These are phyloP conservation scores for Knipowitschia caucasica DNA, from an alignment of 2,797 vertebrate genomes.

Conservation along the genomic window DNA sequence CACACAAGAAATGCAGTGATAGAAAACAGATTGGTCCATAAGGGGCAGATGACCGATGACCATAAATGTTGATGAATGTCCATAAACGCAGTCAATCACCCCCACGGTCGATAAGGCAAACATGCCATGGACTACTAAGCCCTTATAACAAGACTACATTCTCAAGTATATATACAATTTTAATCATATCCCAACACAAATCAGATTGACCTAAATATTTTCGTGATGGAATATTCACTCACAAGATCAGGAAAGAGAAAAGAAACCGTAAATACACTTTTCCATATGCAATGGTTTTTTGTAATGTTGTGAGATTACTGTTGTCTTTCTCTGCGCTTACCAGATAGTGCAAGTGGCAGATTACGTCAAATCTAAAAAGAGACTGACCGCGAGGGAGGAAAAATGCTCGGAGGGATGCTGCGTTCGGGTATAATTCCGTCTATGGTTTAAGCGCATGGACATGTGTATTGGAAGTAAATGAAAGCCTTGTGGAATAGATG, in stretches of 20 bases:
- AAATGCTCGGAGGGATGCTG: slow-evolving; percentile 12
- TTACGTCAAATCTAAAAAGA: slow-evolving; percentile 48
- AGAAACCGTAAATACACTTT: slow-evolving; percentile 43
- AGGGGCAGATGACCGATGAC: too few relatives aligned
- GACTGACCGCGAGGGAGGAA: slow-evolving; percentile 22
- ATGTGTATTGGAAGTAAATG: slow-evolving; percentile 49
- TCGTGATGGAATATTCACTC: slow-evolving; percentile 40
- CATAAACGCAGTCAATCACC: slow-evolving; percentile 17
- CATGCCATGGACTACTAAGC: slow-evolving; percentile 40
- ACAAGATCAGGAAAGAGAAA: slow-evolving; percentile 44
- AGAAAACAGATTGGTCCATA: too few relatives aligned
- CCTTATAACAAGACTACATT: slow-evolving; percentile 41
- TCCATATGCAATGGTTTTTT: slow-evolving; percentile 51
- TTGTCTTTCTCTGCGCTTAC: slow-evolving; percentile 43
- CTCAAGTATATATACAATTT: slow-evolving; percentile 56
- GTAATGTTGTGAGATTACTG: slow-evolving; percentile 48
- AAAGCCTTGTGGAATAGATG: slow-evolving; percentile 60
- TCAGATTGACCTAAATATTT: slow-evolving; percentile 73
- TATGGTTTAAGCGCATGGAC: slow-evolving; percentile 10
- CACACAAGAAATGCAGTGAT: too few relatives aligned
- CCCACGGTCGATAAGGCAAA: not conserved
- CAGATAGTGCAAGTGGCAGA: slow-evolving; percentile 24
- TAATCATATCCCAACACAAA: slow-evolving; percentile 63
- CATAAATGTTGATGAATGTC: too few relatives aligned
- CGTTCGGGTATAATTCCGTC: slow-evolving; percentile 25